Percentiles rank a stretch among this genome's conserved stretches.
These are phyloP conservation scores for Tetragonula clypearis DNA, from an alignment of 1,140 invertebrate species.

Conservation along the genomic window DNA sequence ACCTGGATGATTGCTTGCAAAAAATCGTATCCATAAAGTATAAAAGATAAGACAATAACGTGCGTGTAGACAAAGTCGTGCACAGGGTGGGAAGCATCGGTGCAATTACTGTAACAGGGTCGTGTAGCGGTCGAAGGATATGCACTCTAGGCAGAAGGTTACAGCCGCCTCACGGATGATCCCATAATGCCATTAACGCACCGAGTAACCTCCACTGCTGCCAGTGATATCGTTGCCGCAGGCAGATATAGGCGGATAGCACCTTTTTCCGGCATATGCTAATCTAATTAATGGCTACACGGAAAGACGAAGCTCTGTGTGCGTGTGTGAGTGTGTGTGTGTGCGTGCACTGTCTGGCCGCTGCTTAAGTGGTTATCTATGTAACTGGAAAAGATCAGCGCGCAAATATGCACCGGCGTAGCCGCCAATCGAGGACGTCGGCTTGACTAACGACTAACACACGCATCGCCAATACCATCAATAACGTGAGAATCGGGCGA, in stretches of 20 bases:
- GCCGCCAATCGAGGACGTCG: background rate
- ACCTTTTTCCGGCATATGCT: constrained; percentile 64
- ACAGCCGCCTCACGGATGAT: constrained; percentile 30
- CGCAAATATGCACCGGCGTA: constrained; percentile 6
- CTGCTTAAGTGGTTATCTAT: constrained; percentile 35
- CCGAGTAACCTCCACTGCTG: background rate
- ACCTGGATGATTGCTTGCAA: too few species aligned
- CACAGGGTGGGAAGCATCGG: background rate
- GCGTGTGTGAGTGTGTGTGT: background rate
- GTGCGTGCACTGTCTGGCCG: background rate
- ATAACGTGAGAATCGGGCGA: background rate
- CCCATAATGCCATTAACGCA: constrained; percentile 53
- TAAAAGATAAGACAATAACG: too few species aligned
- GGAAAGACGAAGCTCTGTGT: constrained; percentile 14
- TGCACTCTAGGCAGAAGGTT: background rate
- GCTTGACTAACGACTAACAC: background rate
- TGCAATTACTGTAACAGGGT: background rate
- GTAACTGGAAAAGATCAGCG: constrained; percentile 40
- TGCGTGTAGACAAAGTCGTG: background rate
- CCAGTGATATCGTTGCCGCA: constrained; percentile 30
- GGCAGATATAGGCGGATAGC: constrained; percentile 49
- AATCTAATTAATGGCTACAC: constrained; percentile 63
- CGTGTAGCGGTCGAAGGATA: constrained; percentile 5
- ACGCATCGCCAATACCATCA: background rate
- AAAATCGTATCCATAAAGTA: too few species aligned